Base-by-base conservation (phyloP, 2,797 vertebrate species). In the Microhierax caerulescens region DNA sequence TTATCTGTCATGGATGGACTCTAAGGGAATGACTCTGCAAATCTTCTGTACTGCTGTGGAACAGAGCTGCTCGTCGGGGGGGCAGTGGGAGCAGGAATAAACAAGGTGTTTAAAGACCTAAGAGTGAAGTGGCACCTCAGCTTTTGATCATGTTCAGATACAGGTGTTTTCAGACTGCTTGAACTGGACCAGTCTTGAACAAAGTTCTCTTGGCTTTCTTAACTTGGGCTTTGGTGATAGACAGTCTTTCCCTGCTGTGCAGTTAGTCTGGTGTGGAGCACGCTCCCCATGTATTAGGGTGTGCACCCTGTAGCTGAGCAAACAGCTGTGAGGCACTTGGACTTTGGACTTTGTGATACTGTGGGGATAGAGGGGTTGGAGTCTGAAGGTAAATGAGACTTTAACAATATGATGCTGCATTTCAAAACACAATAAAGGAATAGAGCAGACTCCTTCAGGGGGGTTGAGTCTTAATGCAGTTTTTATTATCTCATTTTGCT, bases 1-100 rank as follows among this genome's bases (percentile, higher is more conserved):
- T 43, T 90, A 14, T 59, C 43, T 78, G 15, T 76, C 10, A 3
- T 27, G 59, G 32, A 1, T 74, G 90, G 43, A 14, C 51, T 74
- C 45, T 25, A 65, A 41, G 78, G 59, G 85, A 84, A 94, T 91
- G 95, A 94, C 91, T 95, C 67, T 93, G 95, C 74, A 89, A 24
- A 50, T 82, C 72, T 81, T 22, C 85, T 34, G 19, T 59, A 23
- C 37, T 37, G 47, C 61, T 47, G 50, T 39, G 67, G 54, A 86
- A 43, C 59, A 57, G 64, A 92, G 74, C 80, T 85, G n/a, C 57
- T 86, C 0, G 0, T 48, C 20, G 7, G 27, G 63, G 59, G 20
- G 14, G 39, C 39, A 39, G 39, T 39, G 39, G 39, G 8, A 3
- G 14, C 13, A 5, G 25, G 30, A 75, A 30, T 6, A 24, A 74